phyloP scores from a whole-genome alignment of 2,113 vertebrate genomes.

The Bothrops jararaca region DNA sequence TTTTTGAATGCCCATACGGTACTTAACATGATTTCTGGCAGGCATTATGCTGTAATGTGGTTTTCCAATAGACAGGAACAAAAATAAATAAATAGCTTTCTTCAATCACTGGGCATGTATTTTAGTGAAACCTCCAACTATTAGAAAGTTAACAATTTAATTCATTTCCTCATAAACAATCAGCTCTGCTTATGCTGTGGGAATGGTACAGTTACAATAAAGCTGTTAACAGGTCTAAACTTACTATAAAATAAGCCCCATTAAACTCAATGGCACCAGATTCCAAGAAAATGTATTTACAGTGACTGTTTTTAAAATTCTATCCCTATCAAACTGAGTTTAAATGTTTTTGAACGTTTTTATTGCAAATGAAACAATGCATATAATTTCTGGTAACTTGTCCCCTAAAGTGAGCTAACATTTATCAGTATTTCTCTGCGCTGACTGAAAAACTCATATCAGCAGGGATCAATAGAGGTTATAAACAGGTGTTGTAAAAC shows the following conservation, averaged over 20 bases:
- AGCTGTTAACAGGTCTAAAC: conserved; percentile 5
- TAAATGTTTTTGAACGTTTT: neutral
- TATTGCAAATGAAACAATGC: neutral
- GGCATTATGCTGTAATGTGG: conserved; percentile 10
- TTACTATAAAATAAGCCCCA: neutral
- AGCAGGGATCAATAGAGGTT: neutral
- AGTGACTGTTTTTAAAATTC: neutral
- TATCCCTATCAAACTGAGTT: neutral
- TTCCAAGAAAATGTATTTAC: neutral
- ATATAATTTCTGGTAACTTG: neutral
- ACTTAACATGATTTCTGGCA: conserved; percentile 42
- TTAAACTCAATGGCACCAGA: neutral
- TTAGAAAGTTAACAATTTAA: conserved; percentile 39
- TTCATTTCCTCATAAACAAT: conserved; percentile 3
- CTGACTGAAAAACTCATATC: neutral
- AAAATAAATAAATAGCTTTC: conserved; percentile 14
- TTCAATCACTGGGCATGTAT: conserved; percentile 21
- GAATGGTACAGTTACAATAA: conserved; percentile 25
- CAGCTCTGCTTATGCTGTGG: conserved; percentile 36
- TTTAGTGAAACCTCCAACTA: conserved; percentile 36
- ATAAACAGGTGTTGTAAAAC: neutral
- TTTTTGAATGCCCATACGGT: conserved; percentile 37
- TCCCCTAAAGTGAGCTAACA: neutral
- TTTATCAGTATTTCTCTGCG: neutral
- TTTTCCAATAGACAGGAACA: conserved; percentile 33